Conservation (phyloP, 2,797 vertebrate genomes). For the Chelon auratus region DNA sequence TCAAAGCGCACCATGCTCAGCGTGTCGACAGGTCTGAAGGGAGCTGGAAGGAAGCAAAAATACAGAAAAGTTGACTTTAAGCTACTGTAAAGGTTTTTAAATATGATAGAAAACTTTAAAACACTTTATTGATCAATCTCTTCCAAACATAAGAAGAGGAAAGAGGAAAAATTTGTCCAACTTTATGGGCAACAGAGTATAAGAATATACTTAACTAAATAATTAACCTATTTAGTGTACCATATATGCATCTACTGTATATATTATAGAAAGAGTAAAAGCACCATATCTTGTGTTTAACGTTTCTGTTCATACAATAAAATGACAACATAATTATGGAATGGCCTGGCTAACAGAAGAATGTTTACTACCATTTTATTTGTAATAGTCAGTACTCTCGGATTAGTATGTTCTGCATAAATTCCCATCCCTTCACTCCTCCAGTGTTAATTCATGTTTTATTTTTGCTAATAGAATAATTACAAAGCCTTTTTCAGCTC, state of each 20-base stretch:
- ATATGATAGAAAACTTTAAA: background rate
- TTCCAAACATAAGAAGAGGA: too few species aligned
- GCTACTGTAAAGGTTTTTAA: background rate
- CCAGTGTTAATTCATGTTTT: slow-evolving; percentile 39
- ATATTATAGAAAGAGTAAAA: background rate
- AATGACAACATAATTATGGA: background rate
- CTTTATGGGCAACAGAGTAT: too few species aligned
- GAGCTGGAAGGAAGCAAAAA: slow-evolving; percentile 84
- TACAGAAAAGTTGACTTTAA: slow-evolving; percentile 14
- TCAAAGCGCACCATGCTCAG: slow-evolving; percentile 92
- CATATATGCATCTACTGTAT: too few species aligned
- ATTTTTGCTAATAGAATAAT: slow-evolving; percentile 50
- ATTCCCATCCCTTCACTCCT: slow-evolving; percentile 12
- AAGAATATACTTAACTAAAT: too few species aligned
- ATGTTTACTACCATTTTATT: slow-evolving; percentile 7
- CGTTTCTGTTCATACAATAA: background rate
- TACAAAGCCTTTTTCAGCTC: slow-evolving; percentile 37
- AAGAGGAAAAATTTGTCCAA: too few species aligned
- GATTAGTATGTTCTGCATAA: slow-evolving; percentile 28
- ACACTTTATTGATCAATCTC: too few species aligned
- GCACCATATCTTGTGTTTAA: background rate
- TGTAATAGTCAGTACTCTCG: slow-evolving; percentile 3
- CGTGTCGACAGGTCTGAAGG: slow-evolving; percentile 91
- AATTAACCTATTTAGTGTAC: too few species aligned
- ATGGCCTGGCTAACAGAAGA: background rate